Percentiles rank a stretch among this genome's conserved stretches.
phyloP scores from a whole-genome alignment of 2,113 vertebrate species.

The Zapornia atra region DNA sequence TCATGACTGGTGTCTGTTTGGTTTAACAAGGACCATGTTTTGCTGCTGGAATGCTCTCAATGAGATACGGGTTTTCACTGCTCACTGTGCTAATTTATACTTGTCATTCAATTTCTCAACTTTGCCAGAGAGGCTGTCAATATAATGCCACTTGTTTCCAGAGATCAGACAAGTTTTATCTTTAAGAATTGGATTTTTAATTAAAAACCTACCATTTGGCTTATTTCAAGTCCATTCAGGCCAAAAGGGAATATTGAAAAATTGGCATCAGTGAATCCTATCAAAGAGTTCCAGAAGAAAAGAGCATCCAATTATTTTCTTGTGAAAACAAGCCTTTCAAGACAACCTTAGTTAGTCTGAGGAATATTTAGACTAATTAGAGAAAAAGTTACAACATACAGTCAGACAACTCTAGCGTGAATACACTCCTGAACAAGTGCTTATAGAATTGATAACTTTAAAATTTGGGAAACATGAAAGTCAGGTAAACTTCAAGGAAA shows the following conservation, averaged over 20 bases:
- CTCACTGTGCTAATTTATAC: neutral
- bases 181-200: constrained; percentile 1
- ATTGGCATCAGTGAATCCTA: neutral
- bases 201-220: neutral
- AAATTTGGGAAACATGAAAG: neutral
- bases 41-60: neutral
- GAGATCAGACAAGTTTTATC: neutral
- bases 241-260: neutral
- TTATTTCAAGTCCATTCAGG: neutral
- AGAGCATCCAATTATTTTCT: constrained; percentile 7
- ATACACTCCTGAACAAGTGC: neutral
- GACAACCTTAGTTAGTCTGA: neutral
- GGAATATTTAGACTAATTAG: neutral
- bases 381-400: neutral
- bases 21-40: neutral
- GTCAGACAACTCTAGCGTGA: neutral
- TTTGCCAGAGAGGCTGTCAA: neutral
- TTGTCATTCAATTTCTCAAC: neutral
- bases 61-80: neutral
- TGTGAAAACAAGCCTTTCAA: neutral
- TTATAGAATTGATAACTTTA: neutral
- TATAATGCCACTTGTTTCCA: neutral
- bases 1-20: neutral
- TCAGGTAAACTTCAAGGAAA: neutral
- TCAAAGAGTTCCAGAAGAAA: neutral